Base-by-base conservation (phyloP, 2,888 invertebrate species). In the Marronus borbonicus region DNA sequence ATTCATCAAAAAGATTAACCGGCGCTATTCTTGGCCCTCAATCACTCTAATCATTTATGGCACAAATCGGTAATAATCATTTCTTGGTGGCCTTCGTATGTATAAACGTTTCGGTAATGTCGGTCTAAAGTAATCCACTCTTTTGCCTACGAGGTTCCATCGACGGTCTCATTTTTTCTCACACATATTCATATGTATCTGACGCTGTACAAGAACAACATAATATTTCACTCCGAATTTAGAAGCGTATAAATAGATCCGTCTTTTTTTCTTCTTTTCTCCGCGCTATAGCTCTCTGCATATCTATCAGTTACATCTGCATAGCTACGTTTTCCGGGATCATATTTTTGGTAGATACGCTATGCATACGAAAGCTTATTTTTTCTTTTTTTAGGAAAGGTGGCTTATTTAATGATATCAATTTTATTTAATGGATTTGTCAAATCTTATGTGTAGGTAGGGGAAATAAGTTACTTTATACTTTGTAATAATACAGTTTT, bases 201-300 rank as follows among this genome's bases (percentile, higher is more conserved):
- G 77, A 77, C 77, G 69, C 28, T 52, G 49, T 69, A 77, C 69
- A 68, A 69, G 69, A 62, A 52, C 52, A 77, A 70, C 77, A 70
- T 70, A 62, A 77, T 77, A 70, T 77, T 62, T 77, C 77, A 77
- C 64, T 60, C 70, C 72, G 69, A 77, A 77, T 77, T 77, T 77
- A 77, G 69, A 77, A 77, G 69, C 64, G 44, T 69, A 77, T 77
- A 69, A 77, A 77, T 69, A 77, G 77, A 77, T 52, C 60, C 64
- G 52, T 70, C 28, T 72, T 77, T 77, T 76, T 77, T 64, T 77
- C 62, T 69, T 62, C 69, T 69, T 69, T 69, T 72, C 60, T 58
- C 72, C 20, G 39, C 72, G 72, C 24, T 60, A 58, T 50, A 55
- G 55, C 55, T 52, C 72, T 60, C 12, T 36, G 72, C 72, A 52